phyloP scores from a whole-genome alignment of 2,888 invertebrate genomes.

The Galerucella nymphaeae region DNA sequence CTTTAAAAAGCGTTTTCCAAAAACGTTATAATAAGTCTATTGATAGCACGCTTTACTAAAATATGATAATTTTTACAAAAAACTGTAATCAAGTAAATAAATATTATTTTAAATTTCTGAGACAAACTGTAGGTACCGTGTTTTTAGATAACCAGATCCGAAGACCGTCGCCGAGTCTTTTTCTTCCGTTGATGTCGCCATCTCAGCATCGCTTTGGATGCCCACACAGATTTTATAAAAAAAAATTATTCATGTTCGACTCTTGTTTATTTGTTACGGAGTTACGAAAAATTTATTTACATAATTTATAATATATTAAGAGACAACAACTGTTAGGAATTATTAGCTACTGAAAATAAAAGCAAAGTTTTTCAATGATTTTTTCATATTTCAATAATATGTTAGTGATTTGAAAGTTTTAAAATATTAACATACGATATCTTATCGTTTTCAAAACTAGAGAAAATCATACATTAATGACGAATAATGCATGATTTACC shows the following conservation, averaged over 20 bases:
- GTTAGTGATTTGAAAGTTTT: too few species aligned
- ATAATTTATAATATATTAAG: neutral
- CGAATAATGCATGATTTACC: too few species aligned
- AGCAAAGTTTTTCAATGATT: neutral
- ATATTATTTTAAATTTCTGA: neutral
- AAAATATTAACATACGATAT: too few species aligned
- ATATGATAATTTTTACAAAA: too few species aligned
- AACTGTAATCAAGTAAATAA: neutral
- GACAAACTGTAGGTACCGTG: neutral
- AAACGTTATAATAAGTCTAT: too few species aligned
- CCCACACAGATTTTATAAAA: slow-evolving; percentile 19
- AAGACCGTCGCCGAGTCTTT: slow-evolving; percentile 11
- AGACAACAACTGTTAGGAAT: neutral
- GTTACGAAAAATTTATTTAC: slow-evolving; percentile 3
- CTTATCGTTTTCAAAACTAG: too few species aligned
- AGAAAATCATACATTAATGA: too few species aligned
- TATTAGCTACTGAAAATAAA: neutral
- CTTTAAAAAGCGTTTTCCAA: too few species aligned
- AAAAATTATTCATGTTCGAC: slow-evolving; percentile 7
- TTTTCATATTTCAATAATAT: too few species aligned
- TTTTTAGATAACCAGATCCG: slow-evolving; percentile 8
- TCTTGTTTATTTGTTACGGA: slow-evolving; percentile 1
- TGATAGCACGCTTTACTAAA: too few species aligned
- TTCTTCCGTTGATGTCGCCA: slow-evolving; percentile 21
- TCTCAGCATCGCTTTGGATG: slow-evolving; percentile 15